Percentiles rank a stretch among this genome's conserved stretches.
Conservation (phyloP, 2,113 vertebrate genomes). For the Mystacornis crossleyi region DNA sequence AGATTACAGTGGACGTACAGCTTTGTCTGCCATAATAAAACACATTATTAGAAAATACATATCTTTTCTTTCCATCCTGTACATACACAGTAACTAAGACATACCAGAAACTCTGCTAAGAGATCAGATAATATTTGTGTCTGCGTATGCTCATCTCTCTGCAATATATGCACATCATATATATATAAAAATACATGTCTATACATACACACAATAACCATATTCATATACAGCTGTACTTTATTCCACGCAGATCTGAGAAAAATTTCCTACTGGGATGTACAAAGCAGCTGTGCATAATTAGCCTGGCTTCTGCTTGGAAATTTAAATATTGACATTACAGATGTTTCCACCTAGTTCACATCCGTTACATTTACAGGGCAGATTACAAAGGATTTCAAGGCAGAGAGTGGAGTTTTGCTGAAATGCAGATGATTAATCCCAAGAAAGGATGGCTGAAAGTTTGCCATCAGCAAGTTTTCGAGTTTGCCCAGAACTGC, state of each 20-base stretch:
- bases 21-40: background rate
- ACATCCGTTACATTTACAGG: background rate
- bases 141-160: background rate
- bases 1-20: background rate
- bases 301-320: background rate
- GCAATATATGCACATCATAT: background rate
- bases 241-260: background rate
- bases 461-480: background rate
- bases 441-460: background rate
- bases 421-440: background rate
- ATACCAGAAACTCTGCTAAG: background rate
- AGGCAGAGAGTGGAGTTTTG: background rate
- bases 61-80: background rate
- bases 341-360: background rate
- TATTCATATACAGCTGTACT: background rate
- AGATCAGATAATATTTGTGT: background rate
- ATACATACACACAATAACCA: background rate
- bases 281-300: background rate
- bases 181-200: background rate
- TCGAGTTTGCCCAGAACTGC: background rate
- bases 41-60: background rate
- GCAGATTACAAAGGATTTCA: background rate
- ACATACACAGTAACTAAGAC: background rate
- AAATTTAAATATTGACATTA: slow-evolving; percentile 1
- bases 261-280: background rate